Evolutionary conservation across 2,797 vertebrate genomes (phyloP).

Genomic region (Zalophus californianus): DNA sequence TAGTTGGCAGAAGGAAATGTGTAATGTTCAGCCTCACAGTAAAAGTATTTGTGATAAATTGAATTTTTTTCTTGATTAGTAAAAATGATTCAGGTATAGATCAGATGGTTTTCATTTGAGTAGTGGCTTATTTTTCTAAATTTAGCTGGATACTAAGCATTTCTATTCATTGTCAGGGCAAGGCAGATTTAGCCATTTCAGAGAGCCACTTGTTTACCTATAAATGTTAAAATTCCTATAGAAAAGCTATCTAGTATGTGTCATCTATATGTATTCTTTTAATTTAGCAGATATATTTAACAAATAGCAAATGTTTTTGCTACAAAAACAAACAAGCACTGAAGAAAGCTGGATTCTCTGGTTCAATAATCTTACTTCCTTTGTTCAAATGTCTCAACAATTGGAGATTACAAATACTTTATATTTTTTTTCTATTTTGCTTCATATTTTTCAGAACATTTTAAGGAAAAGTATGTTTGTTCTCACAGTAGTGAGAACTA

Average conservation of each 20-base stretch:
- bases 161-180: background rate
- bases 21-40: background rate
- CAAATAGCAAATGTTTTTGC: background rate
- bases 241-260: background rate
- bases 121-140: constrained; percentile 1
- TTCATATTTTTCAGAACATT: constrained; percentile 23
- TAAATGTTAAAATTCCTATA: background rate
- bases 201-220: background rate
- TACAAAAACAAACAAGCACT: background rate
- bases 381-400: background rate
- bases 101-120: background rate
- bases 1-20: constrained; percentile 14
- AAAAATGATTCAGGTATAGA: background rate
- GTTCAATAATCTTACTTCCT: background rate
- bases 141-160: background rate
- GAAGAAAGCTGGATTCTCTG: background rate
- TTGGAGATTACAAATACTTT: background rate
- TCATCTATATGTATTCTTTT: background rate
- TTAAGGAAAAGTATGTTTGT: background rate
- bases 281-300: background rate
- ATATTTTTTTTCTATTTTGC: background rate
- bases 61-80: background rate
- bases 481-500: background rate
- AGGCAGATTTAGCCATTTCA: background rate
- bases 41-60: background rate